These are phyloP conservation scores for Limosa lapponica DNA, from an alignment of 2,797 vertebrate species.

Conservation along the genomic window DNA sequence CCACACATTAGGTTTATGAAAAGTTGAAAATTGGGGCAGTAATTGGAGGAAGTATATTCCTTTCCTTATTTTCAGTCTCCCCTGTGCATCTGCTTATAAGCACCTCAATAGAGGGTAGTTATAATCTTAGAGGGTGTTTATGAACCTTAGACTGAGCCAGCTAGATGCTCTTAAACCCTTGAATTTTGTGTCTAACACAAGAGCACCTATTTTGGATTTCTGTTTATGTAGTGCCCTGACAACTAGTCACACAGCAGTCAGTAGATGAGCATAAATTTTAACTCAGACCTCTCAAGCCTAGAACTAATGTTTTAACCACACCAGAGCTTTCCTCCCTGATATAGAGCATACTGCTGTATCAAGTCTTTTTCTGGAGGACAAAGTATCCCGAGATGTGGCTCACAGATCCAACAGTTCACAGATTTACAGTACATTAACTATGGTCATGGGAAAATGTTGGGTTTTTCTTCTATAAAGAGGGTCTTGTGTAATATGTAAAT, in stretches of 20 bases:
- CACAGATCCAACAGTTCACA: conserved; percentile 23
- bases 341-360: not conserved
- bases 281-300: not conserved
- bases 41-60: not conserved
- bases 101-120: not conserved
- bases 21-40: not conserved
- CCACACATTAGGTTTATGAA: not conserved
- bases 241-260: not conserved
- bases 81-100: not conserved
- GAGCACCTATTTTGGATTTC: not conserved
- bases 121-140: not conserved
- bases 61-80: not conserved
- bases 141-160: not conserved
- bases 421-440: conserved; percentile 66
- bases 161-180: not conserved
- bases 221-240: not conserved
- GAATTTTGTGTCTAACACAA: not conserved
- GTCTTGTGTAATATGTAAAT: conserved; percentile 62
- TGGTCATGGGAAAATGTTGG: conserved; percentile 65
- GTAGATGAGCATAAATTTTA: not conserved
- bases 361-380: not conserved
- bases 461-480: conserved; percentile 17
- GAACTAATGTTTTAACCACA: not conserved
- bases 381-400: not conserved
- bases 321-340: not conserved